Evolutionary conservation across 2,113 vertebrate species (phyloP), one percentile per base, ranked within the genome.

Genomic region (Pelecanus crispus): DNA sequence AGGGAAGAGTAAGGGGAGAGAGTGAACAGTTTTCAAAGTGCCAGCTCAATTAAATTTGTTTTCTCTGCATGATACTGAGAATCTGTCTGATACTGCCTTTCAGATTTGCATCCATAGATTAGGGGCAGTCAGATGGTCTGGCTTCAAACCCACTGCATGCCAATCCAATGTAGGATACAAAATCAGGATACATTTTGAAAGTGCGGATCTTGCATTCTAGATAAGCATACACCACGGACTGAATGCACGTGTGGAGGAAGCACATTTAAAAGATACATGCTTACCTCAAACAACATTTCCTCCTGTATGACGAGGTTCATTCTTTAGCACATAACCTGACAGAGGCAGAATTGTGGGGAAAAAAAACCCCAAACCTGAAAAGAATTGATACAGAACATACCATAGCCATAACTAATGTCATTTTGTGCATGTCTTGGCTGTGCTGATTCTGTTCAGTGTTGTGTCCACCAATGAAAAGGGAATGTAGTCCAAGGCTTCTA

Each of bases 201-300:
- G 53, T 29, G 16, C 25, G 31, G 17, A 25, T 62, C 45, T 82
- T 61, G 13, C 18, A 7, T 32, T 92, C 15, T 75, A 26, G 59
- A 11, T 36, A 45, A 74, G 18, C 6, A 5, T 49, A 56, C 7
- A 26, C 10, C n/a, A 32, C n/a, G 25, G 28, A 25, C 49, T 81
- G 36, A 67, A 58, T n/a, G 47, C 9, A 0, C 2, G 0, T 56
- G 28, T 53, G 40, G 26, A 75, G 28, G 28, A 31, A 56, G 17
- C 34, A 40, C 15, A 7, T 75, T 49, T 52, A 53, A 66, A 56
- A 73, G 18, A 68, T 19, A 50, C 10, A 8, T 25, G 7, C 40
- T 36, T 89, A 47, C 34, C 8, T 83, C 55, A 77, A 9, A n/a
- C 20, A 67, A 8, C 15, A 7, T 73, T 93, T 90, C 36, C 38